A percentile compares a stretch with the other conserved stretches of the same genome.
phyloP scores from a whole-genome alignment of 2,888 invertebrate genomes.

The Lycocerus yunnanus region DNA sequence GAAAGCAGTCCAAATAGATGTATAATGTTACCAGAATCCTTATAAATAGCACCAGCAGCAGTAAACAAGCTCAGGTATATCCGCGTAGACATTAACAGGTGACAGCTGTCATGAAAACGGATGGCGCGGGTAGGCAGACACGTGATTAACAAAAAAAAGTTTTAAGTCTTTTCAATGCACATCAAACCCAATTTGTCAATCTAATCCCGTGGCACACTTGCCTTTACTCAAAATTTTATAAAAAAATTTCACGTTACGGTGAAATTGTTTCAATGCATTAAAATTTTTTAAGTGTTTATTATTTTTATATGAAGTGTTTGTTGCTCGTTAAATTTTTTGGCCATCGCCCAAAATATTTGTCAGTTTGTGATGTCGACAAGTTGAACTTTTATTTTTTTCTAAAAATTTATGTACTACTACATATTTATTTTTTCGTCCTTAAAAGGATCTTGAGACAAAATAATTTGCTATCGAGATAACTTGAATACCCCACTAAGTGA shows the following conservation, averaged over 20 bases:
- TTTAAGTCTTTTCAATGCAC: background rate
- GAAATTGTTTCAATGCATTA: background rate
- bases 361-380: background rate
- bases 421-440: no score
- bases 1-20: constrained; percentile 8
- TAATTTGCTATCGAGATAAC: background rate
- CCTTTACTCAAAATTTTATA: background rate
- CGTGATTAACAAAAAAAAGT: constrained; percentile 11
- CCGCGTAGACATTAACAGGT: constrained; percentile 28
- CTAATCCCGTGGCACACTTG: background rate
- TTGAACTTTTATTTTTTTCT: background rate
- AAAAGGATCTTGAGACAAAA: background rate
- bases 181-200: constrained; percentile 11
- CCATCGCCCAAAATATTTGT: background rate
- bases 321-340: background rate
- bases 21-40: constrained; percentile 26
- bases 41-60: constrained; percentile 28
- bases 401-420: no score
- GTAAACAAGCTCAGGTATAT: constrained; percentile 29
- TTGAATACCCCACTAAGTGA: background rate
- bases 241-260: background rate
- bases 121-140: constrained; percentile 16
- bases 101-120: constrained; percentile 24
- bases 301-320: background rate
- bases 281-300: background rate